Evolutionary conservation across 1,140 invertebrate species (phyloP).

Genomic region (Rhopalosiphum maidis): DNA sequence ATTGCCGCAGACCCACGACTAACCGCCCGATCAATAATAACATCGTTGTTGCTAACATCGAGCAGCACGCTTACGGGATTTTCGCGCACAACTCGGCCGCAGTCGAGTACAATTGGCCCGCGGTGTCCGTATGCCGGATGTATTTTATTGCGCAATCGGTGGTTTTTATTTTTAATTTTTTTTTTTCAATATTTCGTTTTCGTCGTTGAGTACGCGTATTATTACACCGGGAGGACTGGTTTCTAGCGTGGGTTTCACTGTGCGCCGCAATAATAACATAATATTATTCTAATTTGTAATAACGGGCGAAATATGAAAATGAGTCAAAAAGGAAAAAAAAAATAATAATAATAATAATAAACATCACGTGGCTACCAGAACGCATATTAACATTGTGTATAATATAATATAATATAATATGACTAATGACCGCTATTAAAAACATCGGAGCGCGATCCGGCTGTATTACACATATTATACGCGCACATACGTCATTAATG

Average conservation of each 20-base stretch:
- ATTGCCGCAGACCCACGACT: neutral
- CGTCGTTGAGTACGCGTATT: neutral
- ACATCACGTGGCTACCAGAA: constrained; percentile 49
- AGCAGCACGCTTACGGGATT: neutral
- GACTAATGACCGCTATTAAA: constrained; percentile 51
- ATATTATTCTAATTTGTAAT: constrained; percentile 9
- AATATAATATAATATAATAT: constrained; percentile 36
- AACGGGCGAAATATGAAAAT: constrained; percentile 24
- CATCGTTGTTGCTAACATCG: neutral
- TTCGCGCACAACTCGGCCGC: neutral
- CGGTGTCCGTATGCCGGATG: neutral
- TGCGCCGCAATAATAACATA: neutral
- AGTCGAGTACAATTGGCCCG: neutral
- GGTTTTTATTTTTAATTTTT: neutral
- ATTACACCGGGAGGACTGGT: neutral
- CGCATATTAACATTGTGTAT: constrained; percentile 1
- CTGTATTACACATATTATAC: constrained; percentile 12
- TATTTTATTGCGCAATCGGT: neutral
- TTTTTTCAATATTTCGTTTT: neutral
- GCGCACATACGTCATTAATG: constrained; percentile 43
- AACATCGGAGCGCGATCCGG: constrained; percentile 20
- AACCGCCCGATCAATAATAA: neutral
- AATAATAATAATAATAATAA: constrained; percentile 27
- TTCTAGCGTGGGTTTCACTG: neutral
- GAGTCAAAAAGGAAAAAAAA: neutral